Conservation (phyloP, 2,888 invertebrate genomes). For the Idaea aversata region DNA sequence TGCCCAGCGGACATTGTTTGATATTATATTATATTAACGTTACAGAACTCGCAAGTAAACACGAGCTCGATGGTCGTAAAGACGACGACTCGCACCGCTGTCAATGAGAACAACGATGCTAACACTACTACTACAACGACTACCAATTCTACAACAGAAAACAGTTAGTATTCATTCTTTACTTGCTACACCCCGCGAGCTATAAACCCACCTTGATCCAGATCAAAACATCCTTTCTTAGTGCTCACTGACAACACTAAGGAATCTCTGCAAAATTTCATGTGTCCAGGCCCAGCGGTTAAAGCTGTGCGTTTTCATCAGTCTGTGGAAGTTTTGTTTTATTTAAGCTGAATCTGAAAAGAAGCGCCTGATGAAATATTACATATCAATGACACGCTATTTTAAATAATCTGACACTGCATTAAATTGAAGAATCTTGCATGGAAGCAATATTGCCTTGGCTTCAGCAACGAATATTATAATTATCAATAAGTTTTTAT, state of each 20-base stretch:
- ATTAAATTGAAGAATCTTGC: conserved; percentile 22
- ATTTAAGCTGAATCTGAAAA: no score
- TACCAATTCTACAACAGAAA: conserved; percentile 68
- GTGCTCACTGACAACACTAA: no score
- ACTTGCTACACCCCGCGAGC: background rate
- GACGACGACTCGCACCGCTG: conserved; percentile 81
- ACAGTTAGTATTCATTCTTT: conserved; percentile 69
- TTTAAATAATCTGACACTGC: background rate
- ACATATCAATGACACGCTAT: background rate
- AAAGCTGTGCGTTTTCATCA: no score
- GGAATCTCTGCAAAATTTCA: no score
- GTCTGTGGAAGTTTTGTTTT: no score
- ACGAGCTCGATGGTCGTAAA: conserved; percentile 81
- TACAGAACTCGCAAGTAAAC: conserved; percentile 75
- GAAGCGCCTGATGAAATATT: background rate
- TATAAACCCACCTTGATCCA: no score
- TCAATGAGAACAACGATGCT: conserved; percentile 65
- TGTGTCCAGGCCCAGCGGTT: no score
- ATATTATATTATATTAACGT: background rate
- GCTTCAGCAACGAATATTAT: background rate
- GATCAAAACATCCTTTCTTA: no score
- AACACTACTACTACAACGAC: conserved; percentile 58
- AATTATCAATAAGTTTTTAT: background rate
- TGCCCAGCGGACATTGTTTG: no score
- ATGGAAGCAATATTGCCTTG: conserved; percentile 34